Conservation (phyloP, 2,888 invertebrate species). For the Oxytorus armatus region DNA sequence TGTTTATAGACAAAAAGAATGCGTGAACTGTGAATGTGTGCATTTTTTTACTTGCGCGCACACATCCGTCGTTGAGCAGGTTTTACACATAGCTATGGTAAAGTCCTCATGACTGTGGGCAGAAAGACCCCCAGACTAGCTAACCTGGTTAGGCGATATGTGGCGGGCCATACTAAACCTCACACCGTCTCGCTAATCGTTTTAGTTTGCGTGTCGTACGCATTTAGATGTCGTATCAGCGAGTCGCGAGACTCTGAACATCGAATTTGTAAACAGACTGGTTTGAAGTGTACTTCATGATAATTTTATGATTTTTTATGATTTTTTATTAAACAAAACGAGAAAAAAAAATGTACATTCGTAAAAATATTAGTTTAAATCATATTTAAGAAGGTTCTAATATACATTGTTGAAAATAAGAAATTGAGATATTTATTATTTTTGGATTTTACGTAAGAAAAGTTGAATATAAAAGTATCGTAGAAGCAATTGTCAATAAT, state of each 20-base stretch:
- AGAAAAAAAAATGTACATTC: neutral
- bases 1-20: conserved; percentile 14
- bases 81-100: conserved; percentile 14
- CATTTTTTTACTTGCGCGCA: conserved; percentile 56
- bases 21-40: conserved; percentile 6
- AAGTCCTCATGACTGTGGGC: conserved; percentile 21
- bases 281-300: neutral
- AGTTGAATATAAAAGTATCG: too few relatives aligned
- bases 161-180: conserved; percentile 41
- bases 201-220: conserved; percentile 44
- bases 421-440: too few relatives aligned
- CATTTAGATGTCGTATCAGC: neutral
- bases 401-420: too few relatives aligned
- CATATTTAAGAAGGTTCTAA: too few relatives aligned
- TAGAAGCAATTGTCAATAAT: too few relatives aligned
- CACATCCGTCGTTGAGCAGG: conserved; percentile 26
- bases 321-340: neutral
- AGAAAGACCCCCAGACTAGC: conserved; percentile 73
- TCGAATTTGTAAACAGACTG: conserved; percentile 42
- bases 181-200: conserved; percentile 59
- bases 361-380: neutral
- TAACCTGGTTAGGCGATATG: conserved; percentile 79
- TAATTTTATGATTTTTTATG: neutral
- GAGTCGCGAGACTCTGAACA: conserved; percentile 9
- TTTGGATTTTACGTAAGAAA: too few relatives aligned